phyloP scores from a whole-genome alignment of 2,113 vertebrate genomes.

The Microcebus murinus region DNA sequence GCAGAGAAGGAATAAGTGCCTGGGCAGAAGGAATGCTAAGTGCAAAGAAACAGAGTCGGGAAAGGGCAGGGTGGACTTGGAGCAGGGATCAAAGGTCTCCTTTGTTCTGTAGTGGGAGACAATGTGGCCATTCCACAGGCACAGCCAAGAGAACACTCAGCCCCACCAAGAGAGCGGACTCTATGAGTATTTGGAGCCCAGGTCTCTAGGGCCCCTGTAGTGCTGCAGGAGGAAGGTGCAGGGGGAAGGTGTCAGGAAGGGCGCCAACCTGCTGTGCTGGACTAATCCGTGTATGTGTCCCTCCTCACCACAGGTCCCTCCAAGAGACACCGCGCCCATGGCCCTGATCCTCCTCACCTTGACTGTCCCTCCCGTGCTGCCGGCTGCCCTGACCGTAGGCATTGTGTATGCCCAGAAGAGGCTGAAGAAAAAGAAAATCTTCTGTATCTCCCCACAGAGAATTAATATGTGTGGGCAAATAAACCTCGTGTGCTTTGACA shows the following conservation, averaged over 20 bases:
- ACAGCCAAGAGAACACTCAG: neutral
- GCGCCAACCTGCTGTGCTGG: neutral
- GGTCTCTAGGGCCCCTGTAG: accelerated
- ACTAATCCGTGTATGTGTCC: neutral
- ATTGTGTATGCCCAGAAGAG: conserved; percentile 84
- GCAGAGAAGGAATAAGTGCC: neutral
- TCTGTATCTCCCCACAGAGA: conserved; percentile 85
- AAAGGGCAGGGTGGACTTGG: neutral
- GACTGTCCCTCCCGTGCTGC: conserved; percentile 79
- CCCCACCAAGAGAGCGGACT: accelerated
- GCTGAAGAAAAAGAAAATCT: conserved; percentile 83
- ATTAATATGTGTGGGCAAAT: conserved; percentile 87
- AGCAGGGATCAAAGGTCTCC: neutral
- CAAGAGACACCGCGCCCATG: conserved; percentile 59
- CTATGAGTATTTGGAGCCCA: neutral
- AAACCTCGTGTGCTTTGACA: conserved; percentile 88
- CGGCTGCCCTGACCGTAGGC: conserved; percentile 83
- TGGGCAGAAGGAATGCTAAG: neutral
- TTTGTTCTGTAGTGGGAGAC: neutral
- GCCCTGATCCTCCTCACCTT: conserved; percentile 80
- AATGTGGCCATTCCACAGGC: neutral
- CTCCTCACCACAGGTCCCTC: conserved; percentile 59
- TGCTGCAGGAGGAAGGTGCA: accelerated
- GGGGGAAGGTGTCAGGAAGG: neutral
- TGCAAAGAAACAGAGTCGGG: neutral